A percentile compares a stretch with the other conserved stretches of the same genome.
Conservation (phyloP, 1,140 invertebrate genomes). For the Scaptomyza hsui region DNA sequence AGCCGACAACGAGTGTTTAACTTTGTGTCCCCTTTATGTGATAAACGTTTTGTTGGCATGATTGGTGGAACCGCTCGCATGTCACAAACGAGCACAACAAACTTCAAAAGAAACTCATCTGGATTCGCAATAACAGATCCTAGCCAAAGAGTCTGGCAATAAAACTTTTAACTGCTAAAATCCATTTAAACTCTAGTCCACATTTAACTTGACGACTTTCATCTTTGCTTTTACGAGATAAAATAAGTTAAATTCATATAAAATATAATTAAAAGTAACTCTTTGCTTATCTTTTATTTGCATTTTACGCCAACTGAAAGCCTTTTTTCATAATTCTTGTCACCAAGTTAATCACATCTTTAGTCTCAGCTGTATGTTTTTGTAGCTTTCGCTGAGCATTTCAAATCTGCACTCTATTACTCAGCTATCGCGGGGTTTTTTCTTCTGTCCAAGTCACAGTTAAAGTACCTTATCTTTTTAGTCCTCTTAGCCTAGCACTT, state of each 20-base stretch:
- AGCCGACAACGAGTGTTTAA: not conserved
- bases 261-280: no score
- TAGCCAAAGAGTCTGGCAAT: not conserved
- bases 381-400: not conserved
- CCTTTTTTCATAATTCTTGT: not conserved
- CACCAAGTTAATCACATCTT: not conserved
- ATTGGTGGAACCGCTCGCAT: slow-evolving; percentile 73
- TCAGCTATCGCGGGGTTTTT: slow-evolving; percentile 3
- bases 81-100: slow-evolving; percentile 74
- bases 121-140: not conserved
- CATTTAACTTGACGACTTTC: no score
- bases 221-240: no score
- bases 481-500: slow-evolving; percentile 12
- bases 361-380: not conserved
- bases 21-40: slow-evolving; percentile 25
- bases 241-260: no score
- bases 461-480: slow-evolving; percentile 33
- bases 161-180: not conserved
- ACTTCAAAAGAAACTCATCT: slow-evolving; percentile 31
- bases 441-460: not conserved
- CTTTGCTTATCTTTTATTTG: no score
- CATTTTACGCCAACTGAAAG: not conserved
- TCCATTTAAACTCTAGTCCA: no score
- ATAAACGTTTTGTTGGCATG: slow-evolving; percentile 36
- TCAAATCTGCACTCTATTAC: slow-evolving; percentile 36